Base-by-base conservation (phyloP, 2,797 vertebrate genomes). In the Mionectes olivaceus region DNA sequence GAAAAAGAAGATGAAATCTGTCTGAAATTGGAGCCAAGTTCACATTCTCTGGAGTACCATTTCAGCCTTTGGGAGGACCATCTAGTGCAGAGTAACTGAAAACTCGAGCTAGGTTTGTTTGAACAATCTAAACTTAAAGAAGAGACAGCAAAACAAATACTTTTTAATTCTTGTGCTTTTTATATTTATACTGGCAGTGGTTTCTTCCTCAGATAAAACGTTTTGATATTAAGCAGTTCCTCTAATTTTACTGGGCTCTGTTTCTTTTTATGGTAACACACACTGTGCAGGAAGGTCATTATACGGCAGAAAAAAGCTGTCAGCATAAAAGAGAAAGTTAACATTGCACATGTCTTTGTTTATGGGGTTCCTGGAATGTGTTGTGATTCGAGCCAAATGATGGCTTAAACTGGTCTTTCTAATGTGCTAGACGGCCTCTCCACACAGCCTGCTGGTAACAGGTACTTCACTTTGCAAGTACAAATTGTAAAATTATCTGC, bases 221-320 rank as follows among this genome's bases (percentile, higher is more conserved):
- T 92, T 97, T 96, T 96, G 91, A 96, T 97, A 96, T 96, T 97
- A 96, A 98, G 95, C 96, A 97, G 96, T 98, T 98, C 95, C 97
- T 98, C 98, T 98, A 97, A 98, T 98, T 98, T 98, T 97, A 97
- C 92, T 94, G 94, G 89, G 83, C 95, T 97, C 97, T 97, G 96
- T 97, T 97, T 97, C 96, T 97, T 98, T 98, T 98, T 98, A 98
- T 97, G 97, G 95, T 96, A 97, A 96, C 92, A 92, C 98, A 97
- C 95, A 98, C 98, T 98, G 97, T 97, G 98, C 97, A 95, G 95
- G 97, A 98, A 98, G 97, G 97, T 98, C 97, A 97, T 98, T 98
- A 98, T 96, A 96, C 56, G 47, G 93, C 93, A 97, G 96, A 97
- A 97, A 97, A 96, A 95, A 96, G 77, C 97, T 94, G 96, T 97